Base-by-base conservation (phyloP, 2,888 invertebrate genomes). In the Alentia gelatinosa region DNA sequence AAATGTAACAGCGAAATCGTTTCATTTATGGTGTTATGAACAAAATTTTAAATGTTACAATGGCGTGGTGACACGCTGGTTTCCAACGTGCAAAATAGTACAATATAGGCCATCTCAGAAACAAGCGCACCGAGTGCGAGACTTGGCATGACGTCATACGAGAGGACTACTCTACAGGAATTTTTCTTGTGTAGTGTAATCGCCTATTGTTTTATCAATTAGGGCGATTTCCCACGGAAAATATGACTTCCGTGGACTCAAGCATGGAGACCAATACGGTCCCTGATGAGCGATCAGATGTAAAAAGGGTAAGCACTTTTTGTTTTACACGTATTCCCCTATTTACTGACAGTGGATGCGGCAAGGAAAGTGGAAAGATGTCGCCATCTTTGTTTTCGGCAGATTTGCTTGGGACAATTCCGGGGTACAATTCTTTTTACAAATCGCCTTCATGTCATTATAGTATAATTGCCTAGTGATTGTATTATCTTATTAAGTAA, bases 261-360 rank as follows among this genome's bases (percentile, higher is more conserved):
- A 94, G 93, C 92, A 95, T 95, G 95, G 95, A 95, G 93, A 95
- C 95, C 75, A 94, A 94, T 93, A 94, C 94, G 91, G 93, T 94
- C 68, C 93, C 94, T 37, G 95, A 95, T 91, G 94, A 95, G 90
- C 93, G 94, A 91, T 90, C 93, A 63, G 94, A 95, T 74, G 93
- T 94, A 35, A 95, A 94, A 93, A 92, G 94, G 94, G 95, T 95
- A 93, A 93, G 91, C 7, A 86, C 30, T 1, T 79, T 9, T 35
- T 23, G 23, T 79, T 39, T 5, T 1, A 19, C 4, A 19, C 23
- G 37, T 5, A 39, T 35, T 39, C 39, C 15, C 39, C 35, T n/a
- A 79, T 79, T 37, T 79, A 39, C 23, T 23, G 12, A 39, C 37
- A 35, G 79, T 79, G 19, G 79, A 79, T 79, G 35, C 79, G 79